Evolutionary conservation across 2,797 vertebrate genomes (phyloP), one percentile per base, ranked within the genome.

Genomic region (Myoxocephalus aenaeus): DNA sequence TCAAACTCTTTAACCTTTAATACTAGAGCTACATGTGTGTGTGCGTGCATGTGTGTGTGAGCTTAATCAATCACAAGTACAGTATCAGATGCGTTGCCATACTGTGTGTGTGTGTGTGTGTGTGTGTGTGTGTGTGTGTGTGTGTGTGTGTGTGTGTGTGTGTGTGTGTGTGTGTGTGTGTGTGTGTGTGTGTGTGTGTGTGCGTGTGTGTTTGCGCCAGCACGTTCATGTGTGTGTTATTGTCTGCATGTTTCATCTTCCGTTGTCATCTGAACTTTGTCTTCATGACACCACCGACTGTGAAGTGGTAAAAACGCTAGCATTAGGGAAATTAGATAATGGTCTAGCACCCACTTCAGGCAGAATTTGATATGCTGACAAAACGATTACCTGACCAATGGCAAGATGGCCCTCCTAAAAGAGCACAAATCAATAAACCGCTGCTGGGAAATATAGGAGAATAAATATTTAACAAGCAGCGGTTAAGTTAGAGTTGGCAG

Each of bases 291-390:
- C 51, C 38, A 67, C 73, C 63, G 48, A 56, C 84, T 65, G 77
- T 54, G 40, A 73, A 73, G 77, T 65, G 57, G 62, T 7, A 80
- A 89, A 70, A 90, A 80, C 1, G 63, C 82, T 34, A 50, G 71
- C 87, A 82, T 91, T 80, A 88, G 87, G 82, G 90, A 90, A 92
- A 93, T 82, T 57, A 84, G 90, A 92, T 90, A 68, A 89, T 77
- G 61, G 69, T 36, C 25, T 75, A 32, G 32, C 13, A 44, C 78
- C 84, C 51, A 79, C 81, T 88, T 83, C 34, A 29, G 75, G 83
- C 83, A 83, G 86, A 91, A 92, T 87, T 63, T 85, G 88, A 94
- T 92, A 86, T 72, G 90, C 84, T 83, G 88, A 87, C 86, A 82
- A 85, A 83, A 81, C 65, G 78, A 86, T 73, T 63, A 77, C 5